These are phyloP conservation scores for Lacanobia oleracea DNA, from an alignment of 2,888 invertebrate species.

Conservation along the genomic window DNA sequence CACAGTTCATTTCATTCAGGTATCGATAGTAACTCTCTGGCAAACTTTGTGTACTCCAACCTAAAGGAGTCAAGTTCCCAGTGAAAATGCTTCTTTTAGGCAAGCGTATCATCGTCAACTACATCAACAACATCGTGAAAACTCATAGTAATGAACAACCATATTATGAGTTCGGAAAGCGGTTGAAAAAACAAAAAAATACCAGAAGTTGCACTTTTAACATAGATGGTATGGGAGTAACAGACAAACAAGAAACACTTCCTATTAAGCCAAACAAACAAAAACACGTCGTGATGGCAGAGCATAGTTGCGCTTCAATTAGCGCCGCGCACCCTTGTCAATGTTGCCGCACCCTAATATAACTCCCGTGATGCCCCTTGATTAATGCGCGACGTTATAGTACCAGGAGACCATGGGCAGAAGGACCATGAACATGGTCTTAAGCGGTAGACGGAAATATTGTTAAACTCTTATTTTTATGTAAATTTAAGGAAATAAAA, in stretches of 20 bases:
- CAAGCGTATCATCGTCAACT: too few species aligned
- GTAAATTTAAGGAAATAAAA: too few species aligned
- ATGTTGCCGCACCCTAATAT: slow-evolving; percentile 50
- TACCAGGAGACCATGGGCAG: slow-evolving; percentile 9
- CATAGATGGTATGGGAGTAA: neutral
- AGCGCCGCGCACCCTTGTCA: slow-evolving; percentile 59
- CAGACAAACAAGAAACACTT: slow-evolving; percentile 25
- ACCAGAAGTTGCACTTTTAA: neutral
- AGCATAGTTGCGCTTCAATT: slow-evolving; percentile 60
- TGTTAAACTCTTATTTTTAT: neutral
- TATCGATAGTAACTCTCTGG: too few species aligned
- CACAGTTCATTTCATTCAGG: too few species aligned
- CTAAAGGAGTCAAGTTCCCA: too few species aligned
- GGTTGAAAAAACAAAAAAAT: too few species aligned
- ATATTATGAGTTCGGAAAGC: too few species aligned
- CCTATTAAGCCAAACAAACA: slow-evolving; percentile 37
- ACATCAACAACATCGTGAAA: too few species aligned
- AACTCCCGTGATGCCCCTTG: slow-evolving; percentile 60
- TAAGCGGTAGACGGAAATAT: neutral
- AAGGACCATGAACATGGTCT: slow-evolving; percentile 21
- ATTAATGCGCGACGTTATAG: slow-evolving; percentile 47
- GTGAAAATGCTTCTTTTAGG: too few species aligned
- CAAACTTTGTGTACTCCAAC: too few species aligned
- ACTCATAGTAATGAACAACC: too few species aligned
- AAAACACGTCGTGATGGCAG: slow-evolving; percentile 34